A percentile compares a stretch with the other conserved stretches of the same genome.
Evolutionary conservation across 2,797 vertebrate genomes (phyloP).

Genomic region (Sciurus vulgaris): DNA sequence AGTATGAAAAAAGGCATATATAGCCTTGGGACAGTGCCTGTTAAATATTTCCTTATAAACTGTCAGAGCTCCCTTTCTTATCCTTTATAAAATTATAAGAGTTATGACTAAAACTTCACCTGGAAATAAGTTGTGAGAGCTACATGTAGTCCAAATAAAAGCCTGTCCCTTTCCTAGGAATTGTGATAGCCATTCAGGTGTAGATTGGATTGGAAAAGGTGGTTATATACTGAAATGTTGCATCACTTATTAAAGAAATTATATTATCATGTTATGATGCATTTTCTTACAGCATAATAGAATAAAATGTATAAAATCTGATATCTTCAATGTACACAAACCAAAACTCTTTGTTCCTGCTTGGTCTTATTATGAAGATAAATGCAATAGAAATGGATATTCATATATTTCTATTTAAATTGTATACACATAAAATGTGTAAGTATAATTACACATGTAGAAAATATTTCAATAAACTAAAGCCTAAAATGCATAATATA

Average conservation of each 20-base stretch:
- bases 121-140: slow-evolving; percentile 53
- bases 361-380: slow-evolving; percentile 55
- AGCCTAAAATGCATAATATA: slow-evolving; percentile 47
- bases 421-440: not conserved
- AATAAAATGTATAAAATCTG: slow-evolving; percentile 61
- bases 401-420: slow-evolving; percentile 44
- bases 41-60: slow-evolving; percentile 33
- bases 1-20: not conserved
- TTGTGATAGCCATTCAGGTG: not conserved
- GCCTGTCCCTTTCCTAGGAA: not conserved
- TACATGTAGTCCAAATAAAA: not conserved
- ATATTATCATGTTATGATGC: not conserved
- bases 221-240: slow-evolving; percentile 55
- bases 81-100: slow-evolving; percentile 41
- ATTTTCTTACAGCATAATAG: slow-evolving; percentile 27
- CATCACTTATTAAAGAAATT: slow-evolving; percentile 62
- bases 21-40: not conserved
- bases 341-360: not conserved
- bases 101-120: slow-evolving; percentile 18
- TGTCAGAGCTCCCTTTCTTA: not conserved
- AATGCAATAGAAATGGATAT: not conserved
- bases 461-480: slow-evolving; percentile 30
- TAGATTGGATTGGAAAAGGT: not conserved
- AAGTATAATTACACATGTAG: not conserved
- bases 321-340: not conserved